Percentiles rank a stretch among this genome's conserved stretches.
Conservation (phyloP, 2,888 invertebrate genomes). For the Rhamnusium bicolor region DNA sequence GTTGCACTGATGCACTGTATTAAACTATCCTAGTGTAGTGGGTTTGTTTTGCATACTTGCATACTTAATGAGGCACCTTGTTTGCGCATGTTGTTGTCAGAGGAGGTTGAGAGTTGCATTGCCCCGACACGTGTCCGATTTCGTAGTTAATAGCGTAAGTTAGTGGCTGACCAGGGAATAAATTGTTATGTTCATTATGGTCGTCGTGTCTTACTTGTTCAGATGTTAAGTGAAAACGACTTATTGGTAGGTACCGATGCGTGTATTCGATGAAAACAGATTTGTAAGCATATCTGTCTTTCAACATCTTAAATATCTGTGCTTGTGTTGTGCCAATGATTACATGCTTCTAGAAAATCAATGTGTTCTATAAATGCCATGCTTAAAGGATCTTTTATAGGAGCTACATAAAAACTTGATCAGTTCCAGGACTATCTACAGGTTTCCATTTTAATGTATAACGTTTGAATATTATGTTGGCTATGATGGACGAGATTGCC, state of each 20-base stretch:
- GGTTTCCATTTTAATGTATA: background rate
- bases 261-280: conserved; percentile 54
- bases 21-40: conserved; percentile 47
- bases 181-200: conserved; percentile 64
- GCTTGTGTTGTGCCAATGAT: conserved; percentile 48
- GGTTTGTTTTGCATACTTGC: conserved; percentile 62
- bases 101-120: conserved; percentile 35
- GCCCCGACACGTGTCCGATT: conserved; percentile 52
- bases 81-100: conserved; percentile 55
- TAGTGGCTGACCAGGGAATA: conserved; percentile 61
- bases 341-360: conserved; percentile 51
- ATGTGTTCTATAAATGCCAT: conserved; percentile 41
- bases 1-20: background rate
- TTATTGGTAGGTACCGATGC: conserved; percentile 57
- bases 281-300: conserved; percentile 57
- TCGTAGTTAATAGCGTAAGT: conserved; percentile 58
- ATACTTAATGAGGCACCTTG: conserved; percentile 61
- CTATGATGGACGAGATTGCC: too few relatives aligned
- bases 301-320: conserved; percentile 56
- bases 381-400: conserved; percentile 16
- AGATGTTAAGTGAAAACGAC: conserved; percentile 60
- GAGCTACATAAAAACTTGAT: background rate
- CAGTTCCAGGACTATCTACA: background rate
- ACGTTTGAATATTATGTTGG: too few relatives aligned
- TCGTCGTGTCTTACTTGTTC: conserved; percentile 61